These are phyloP conservation scores for Alcis repandata DNA, from an alignment of 2,888 invertebrate species.

Conservation along the genomic window DNA sequence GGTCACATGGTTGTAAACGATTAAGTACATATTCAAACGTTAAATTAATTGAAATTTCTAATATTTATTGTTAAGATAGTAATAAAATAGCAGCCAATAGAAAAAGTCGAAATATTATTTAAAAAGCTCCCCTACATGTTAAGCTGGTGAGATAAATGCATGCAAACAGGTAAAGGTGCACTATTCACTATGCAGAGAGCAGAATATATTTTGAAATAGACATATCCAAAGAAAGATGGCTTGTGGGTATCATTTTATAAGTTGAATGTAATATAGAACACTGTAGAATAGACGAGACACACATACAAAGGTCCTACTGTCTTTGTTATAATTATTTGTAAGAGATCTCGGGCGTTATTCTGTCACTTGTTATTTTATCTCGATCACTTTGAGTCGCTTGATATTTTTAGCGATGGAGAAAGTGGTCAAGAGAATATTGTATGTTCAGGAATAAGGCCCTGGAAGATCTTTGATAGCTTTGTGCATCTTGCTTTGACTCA, in stretches of 20 bases:
- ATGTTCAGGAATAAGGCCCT: slow-evolving; percentile 8
- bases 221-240: slow-evolving; percentile 31
- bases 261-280: slow-evolving; percentile 57
- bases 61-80: slow-evolving; percentile 58
- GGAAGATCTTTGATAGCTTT: slow-evolving; percentile 61
- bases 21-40: slow-evolving; percentile 48
- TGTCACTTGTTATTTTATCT: too few species aligned
- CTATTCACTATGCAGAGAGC: slow-evolving; percentile 74
- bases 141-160: slow-evolving; percentile 78
- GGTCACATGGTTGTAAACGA: slow-evolving; percentile 43
- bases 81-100: slow-evolving; percentile 77
- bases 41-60: slow-evolving; percentile 48
- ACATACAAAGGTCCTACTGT: slow-evolving; percentile 49
- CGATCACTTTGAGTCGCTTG: too few species aligned
- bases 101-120: slow-evolving; percentile 66
- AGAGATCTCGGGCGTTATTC: slow-evolving; percentile 35
- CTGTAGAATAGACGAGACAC: slow-evolving; percentile 70
- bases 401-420: too few species aligned
- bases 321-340: slow-evolving; percentile 50
- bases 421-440: too few species aligned
- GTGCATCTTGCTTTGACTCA: slow-evolving; percentile 54
- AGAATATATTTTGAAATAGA: slow-evolving; percentile 61
- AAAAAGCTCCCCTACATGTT: slow-evolving; percentile 72
- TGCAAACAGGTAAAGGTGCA: slow-evolving; percentile 80
- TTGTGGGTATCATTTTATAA: slow-evolving; percentile 37